These are phyloP conservation scores for Chalcis sispes DNA, from an alignment of 2,888 invertebrate species.

Conservation along the genomic window DNA sequence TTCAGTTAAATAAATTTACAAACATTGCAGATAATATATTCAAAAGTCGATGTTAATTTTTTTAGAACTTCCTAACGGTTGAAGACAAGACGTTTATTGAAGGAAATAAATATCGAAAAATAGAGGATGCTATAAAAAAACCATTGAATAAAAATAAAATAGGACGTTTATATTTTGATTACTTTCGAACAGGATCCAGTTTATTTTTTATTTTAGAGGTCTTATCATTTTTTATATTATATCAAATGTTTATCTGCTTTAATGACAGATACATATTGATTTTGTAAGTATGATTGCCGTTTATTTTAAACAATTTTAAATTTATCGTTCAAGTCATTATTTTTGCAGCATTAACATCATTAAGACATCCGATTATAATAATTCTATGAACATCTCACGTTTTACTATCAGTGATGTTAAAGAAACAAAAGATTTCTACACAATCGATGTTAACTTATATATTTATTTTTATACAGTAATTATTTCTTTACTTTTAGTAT, in stretches of 20 bases:
- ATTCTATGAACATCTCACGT: conserved; percentile 17
- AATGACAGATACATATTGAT: conserved; percentile 72
- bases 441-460: conserved; percentile 77
- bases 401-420: not conserved
- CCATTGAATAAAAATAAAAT: too few relatives aligned
- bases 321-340: not conserved
- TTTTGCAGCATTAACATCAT: too few relatives aligned
- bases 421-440: conserved; percentile 23
- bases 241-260: too few relatives aligned
- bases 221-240: too few relatives aligned
- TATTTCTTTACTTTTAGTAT: conserved; percentile 73
- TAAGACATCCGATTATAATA: too few relatives aligned
- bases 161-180: too few relatives aligned
- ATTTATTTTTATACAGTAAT: conserved; percentile 81
- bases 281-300: conserved; percentile 43
- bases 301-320: conserved; percentile 57
- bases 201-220: conserved; percentile 47
- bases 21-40: not conserved
- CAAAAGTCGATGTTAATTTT: conserved; percentile 55
- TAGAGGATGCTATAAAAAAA: too few relatives aligned
- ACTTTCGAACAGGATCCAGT: conserved; percentile 73
- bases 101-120: too few relatives aligned
- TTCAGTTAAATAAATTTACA: not conserved
- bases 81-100: too few relatives aligned
- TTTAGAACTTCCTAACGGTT: not conserved